Conservation (phyloP, 2,888 invertebrate genomes). For the Acholoe squamosa region DNA sequence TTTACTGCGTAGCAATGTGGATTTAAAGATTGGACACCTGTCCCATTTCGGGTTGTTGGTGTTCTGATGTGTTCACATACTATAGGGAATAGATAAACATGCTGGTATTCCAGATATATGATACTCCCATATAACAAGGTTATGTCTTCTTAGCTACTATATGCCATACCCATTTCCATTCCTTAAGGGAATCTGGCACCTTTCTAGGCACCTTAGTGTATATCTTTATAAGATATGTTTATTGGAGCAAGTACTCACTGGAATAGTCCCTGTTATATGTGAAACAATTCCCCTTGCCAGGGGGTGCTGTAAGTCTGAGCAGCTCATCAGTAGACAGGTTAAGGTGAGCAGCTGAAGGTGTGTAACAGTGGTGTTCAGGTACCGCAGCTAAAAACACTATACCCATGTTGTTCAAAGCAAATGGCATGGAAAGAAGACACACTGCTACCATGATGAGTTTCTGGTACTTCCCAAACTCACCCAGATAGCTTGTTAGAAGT, state of each 20-base stretch:
- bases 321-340: neutral
- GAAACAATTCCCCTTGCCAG: neutral
- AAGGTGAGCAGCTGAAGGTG: conserved; percentile 21
- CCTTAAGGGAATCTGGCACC: too few relatives aligned
- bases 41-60: too few relatives aligned
- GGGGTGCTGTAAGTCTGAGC: conserved; percentile 8
- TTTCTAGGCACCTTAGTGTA: too few relatives aligned
- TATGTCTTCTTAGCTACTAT: too few relatives aligned
- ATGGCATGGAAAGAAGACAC: conserved; percentile 19
- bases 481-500: conserved; percentile 9
- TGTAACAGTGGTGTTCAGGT: conserved; percentile 61
- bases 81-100: too few relatives aligned
- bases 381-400: conserved; percentile 64
- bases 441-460: conserved; percentile 46
- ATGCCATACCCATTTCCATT: too few relatives aligned
- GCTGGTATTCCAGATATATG: too few relatives aligned
- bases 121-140: too few relatives aligned
- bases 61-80: too few relatives aligned
- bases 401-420: conserved; percentile 53
- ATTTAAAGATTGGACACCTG: too few relatives aligned
- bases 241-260: neutral
- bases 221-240: too few relatives aligned
- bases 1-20: too few relatives aligned
- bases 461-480: conserved; percentile 66
- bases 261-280: conserved; percentile 45